Conservation (phyloP, 2,888 invertebrate species). For the Drepana falcataria region DNA sequence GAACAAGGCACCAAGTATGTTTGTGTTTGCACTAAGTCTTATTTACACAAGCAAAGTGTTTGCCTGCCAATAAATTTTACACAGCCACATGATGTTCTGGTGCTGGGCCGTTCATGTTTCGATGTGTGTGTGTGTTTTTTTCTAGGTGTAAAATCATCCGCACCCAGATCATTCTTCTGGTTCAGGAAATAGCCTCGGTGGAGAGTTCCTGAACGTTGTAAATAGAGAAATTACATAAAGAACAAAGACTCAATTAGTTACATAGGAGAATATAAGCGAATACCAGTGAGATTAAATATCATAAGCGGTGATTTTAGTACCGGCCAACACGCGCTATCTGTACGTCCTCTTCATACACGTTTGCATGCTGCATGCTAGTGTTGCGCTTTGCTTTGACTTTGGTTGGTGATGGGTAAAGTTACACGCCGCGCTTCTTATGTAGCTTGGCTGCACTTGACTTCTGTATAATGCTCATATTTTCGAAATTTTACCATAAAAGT, state of each 20-base stretch:
- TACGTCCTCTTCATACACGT: slow-evolving; percentile 66
- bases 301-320: slow-evolving; percentile 76
- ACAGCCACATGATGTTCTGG: slow-evolving; percentile 26
- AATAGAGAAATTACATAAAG: slow-evolving; percentile 65
- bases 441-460: slow-evolving; percentile 9
- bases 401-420: background rate
- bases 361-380: slow-evolving; percentile 36
- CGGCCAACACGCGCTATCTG: slow-evolving; percentile 66
- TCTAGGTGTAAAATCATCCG: slow-evolving; percentile 78
- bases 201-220: slow-evolving; percentile 72
- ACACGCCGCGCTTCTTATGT: slow-evolving; percentile 8
- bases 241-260: slow-evolving; percentile 77
- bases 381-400: slow-evolving; percentile 16
- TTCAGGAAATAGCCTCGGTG: slow-evolving; percentile 74
- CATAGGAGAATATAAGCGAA: slow-evolving; percentile 65
- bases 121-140: slow-evolving; percentile 71
- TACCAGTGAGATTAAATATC: slow-evolving; percentile 77
- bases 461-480: background rate
- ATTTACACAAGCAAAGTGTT: slow-evolving; percentile 17
- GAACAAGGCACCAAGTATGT: slow-evolving; percentile 19
- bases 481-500: no score
- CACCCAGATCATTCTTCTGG: slow-evolving; percentile 78
- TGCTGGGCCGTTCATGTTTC: slow-evolving; percentile 56
- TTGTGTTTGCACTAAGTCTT: slow-evolving; percentile 13
- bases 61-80: slow-evolving; percentile 4